Conservation (phyloP, 2,888 invertebrate genomes). For the Phengaris alcon region DNA sequence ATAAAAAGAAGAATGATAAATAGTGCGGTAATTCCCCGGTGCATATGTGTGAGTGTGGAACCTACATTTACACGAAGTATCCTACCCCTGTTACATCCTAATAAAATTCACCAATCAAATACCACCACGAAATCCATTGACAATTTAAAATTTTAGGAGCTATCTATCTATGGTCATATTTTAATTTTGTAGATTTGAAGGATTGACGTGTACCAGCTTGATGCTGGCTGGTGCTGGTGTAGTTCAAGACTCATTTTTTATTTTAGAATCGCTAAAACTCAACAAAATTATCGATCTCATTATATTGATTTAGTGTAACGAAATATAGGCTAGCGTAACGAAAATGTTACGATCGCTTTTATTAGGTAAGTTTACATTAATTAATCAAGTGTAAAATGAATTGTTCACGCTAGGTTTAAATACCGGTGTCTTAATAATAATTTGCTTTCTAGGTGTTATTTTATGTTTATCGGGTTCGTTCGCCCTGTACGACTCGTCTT, state of each 20-base stretch:
- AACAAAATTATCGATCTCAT: constrained; percentile 43
- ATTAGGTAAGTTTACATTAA: constrained; percentile 67
- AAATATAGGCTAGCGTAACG: constrained; percentile 25
- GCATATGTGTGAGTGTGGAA: no score
- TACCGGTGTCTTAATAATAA: constrained; percentile 25
- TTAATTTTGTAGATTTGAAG: constrained; percentile 39
- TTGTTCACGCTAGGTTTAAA: constrained; percentile 38
- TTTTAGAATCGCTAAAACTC: constrained; percentile 41
- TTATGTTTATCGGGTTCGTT: constrained; percentile 57
- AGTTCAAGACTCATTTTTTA: constrained; percentile 39
- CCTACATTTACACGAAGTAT: no score
- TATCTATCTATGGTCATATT: constrained; percentile 31
- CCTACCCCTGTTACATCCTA: no score
- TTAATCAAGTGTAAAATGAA: constrained; percentile 48
- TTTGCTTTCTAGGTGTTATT: constrained; percentile 57
- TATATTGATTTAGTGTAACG: not conserved
- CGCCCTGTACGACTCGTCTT: constrained; percentile 82
- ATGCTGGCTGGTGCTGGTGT: no score
- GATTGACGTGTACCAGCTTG: constrained; percentile 63
- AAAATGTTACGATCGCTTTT: constrained; percentile 59
- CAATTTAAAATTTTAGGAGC: constrained; percentile 58
- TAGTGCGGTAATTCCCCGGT: no score
- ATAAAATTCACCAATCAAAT: constrained; percentile 53
- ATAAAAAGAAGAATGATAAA: no score
- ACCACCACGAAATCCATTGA: constrained; percentile 71